phyloP scores from a whole-genome alignment of 2,113 vertebrate genomes.

The Platycercus adscitus region DNA sequence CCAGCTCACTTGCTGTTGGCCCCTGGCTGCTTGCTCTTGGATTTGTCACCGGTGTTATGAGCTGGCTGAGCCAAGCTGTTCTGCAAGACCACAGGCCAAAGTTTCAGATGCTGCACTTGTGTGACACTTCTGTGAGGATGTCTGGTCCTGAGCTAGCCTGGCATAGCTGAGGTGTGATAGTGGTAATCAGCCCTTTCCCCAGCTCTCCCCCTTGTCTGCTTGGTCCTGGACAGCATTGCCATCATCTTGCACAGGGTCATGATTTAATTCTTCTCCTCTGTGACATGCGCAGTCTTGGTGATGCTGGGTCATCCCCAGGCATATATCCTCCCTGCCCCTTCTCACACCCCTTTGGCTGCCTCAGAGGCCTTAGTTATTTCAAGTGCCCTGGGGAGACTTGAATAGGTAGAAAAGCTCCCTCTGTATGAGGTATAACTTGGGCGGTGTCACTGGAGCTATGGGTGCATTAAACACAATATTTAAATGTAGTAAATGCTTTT shows the following conservation, averaged over 20 bases:
- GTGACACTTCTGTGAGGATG: not conserved
- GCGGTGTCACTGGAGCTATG: not conserved
- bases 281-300: not conserved
- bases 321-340: not conserved
- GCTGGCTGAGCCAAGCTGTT: not conserved
- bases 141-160: not conserved
- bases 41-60: not conserved
- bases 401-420: not conserved
- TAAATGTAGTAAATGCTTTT: not conserved
- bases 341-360: not conserved
- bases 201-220: not conserved
- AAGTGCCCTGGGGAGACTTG: not conserved
- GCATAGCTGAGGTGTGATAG: rapidly evolving
- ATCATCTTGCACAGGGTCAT: not conserved
- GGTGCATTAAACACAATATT: not conserved
- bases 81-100: not conserved
- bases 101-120: not conserved
- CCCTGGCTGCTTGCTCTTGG: not conserved
- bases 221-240: not conserved
- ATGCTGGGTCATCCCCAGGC: not conserved
- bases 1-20: rapidly evolving
- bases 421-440: not conserved
- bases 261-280: not conserved
- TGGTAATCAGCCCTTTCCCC: not conserved
- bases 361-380: not conserved